A percentile compares a stretch with the other conserved stretches of the same genome.
phyloP scores from a whole-genome alignment of 1,140 invertebrate species.

The Portunus trituberculatus region DNA sequence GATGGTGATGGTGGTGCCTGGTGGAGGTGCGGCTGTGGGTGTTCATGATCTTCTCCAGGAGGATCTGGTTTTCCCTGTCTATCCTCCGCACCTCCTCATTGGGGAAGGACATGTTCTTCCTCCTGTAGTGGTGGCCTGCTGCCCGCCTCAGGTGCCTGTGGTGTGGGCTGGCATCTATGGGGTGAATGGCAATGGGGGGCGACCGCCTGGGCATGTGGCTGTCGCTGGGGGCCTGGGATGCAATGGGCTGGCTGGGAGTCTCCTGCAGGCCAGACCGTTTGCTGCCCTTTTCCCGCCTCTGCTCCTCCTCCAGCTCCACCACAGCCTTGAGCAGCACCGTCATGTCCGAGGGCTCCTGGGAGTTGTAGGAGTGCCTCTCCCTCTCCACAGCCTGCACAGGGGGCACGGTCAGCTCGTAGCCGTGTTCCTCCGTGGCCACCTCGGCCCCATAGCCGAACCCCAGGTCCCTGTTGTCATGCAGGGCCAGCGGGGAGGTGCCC shows the following conservation, averaged over 20 bases:
- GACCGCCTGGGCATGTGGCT: not conserved
- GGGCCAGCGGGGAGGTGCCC: conserved; percentile 72
- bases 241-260: not conserved
- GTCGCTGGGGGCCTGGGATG: conserved; percentile 58
- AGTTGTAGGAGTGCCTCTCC: not conserved
- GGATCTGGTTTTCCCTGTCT: conserved; percentile 81
- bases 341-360: conserved; percentile 67
- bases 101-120: conserved; percentile 82
- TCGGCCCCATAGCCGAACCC: conserved; percentile 29
- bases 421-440: conserved; percentile 35
- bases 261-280: not conserved
- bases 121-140: conserved; percentile 67
- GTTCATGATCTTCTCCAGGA: conserved; percentile 81
- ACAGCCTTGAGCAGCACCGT: conserved; percentile 63
- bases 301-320: conserved; percentile 71
- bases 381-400: not conserved
- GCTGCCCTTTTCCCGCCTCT: conserved; percentile 41
- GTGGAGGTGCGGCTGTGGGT: conserved; percentile 68
- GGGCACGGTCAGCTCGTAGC: conserved; percentile 25
- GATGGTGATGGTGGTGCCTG: conserved; percentile 48
- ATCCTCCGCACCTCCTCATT: conserved; percentile 81
- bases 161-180: conserved; percentile 76
- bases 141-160: conserved; percentile 74
- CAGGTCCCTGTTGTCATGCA: conserved; percentile 75
- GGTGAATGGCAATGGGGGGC: conserved; percentile 66